These are phyloP conservation scores for Antheraea yamamai DNA, from an alignment of 2,888 invertebrate species.

Conservation along the genomic window DNA sequence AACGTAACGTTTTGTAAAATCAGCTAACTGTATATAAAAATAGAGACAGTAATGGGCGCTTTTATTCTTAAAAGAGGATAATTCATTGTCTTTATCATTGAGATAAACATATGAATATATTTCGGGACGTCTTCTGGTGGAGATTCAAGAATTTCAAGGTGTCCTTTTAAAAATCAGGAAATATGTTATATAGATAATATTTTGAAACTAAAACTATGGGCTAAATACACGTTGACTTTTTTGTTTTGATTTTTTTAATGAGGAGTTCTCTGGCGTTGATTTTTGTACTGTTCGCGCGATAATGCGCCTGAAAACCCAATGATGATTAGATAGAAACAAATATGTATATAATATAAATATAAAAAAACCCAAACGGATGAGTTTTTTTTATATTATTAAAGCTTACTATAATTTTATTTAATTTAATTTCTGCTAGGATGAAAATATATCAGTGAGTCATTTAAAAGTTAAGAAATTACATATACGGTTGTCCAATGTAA, in stretches of 20 bases:
- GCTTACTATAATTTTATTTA: background rate
- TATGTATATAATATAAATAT: background rate
- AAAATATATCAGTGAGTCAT: background rate
- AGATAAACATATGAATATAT: background rate
- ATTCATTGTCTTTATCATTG: background rate
- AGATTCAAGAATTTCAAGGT: background rate
- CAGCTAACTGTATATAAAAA: background rate
- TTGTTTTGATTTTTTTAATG: background rate
- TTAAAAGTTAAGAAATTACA: conserved; percentile 16
- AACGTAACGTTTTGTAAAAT: background rate
- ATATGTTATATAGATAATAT: background rate
- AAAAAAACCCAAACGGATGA: background rate
- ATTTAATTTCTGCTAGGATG: background rate
- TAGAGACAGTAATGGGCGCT: background rate
- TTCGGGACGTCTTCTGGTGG: background rate
- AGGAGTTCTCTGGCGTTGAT: background rate
- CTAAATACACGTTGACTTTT: background rate
- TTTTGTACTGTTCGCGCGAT: background rate
- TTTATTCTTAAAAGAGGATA: background rate
- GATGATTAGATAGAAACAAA: background rate
- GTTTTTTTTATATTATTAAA: background rate
- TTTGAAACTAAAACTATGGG: background rate
- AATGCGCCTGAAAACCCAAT: background rate
- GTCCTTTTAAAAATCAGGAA: background rate
- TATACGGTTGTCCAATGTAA: conserved; percentile 18